Evolutionary conservation across 1,140 invertebrate genomes (phyloP).

Genomic region (Drosophila mauritiana): DNA sequence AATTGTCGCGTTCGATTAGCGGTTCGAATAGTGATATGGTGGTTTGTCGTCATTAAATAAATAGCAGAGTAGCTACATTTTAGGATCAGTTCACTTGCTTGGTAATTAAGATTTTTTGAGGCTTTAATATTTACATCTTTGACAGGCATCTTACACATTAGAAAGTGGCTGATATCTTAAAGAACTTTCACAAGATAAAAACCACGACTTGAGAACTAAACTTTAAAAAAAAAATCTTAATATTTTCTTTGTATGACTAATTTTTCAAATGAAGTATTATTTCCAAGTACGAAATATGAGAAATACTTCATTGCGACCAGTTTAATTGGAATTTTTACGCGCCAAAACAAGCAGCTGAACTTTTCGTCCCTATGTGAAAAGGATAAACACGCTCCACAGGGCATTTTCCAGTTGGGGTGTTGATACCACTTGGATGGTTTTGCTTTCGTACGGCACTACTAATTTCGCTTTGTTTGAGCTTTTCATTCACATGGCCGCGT

Average conservation of each 20-base stretch:
- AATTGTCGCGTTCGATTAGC: slow-evolving; percentile 62
- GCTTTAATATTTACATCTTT: too few relatives aligned
- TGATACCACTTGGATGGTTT: neutral
- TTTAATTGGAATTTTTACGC: neutral
- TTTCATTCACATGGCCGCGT: slow-evolving; percentile 48
- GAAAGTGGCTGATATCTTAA: too few relatives aligned
- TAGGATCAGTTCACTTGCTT: neutral
- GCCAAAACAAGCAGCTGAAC: slow-evolving; percentile 4
- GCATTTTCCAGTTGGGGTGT: slow-evolving; percentile 15
- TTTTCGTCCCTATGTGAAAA: neutral
- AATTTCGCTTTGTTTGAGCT: slow-evolving; percentile 51
- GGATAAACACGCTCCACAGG: neutral
- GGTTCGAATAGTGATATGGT: slow-evolving; percentile 41
- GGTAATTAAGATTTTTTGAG: neutral
- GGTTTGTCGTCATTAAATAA: neutral
- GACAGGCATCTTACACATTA: too few relatives aligned
- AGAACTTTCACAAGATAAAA: too few relatives aligned
- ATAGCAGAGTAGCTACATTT: neutral
- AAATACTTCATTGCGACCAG: too few relatives aligned
- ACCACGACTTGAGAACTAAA: too few relatives aligned
- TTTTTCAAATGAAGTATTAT: too few relatives aligned
- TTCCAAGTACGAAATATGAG: too few relatives aligned
- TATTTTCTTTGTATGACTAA: too few relatives aligned
- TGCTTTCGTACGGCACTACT: slow-evolving; percentile 38
- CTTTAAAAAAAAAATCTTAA: too few relatives aligned